Percentiles rank a stretch among this genome's conserved stretches.
These are phyloP conservation scores for Solea senegalensis DNA, from an alignment of 2,113 vertebrate species.

Conservation along the genomic window DNA sequence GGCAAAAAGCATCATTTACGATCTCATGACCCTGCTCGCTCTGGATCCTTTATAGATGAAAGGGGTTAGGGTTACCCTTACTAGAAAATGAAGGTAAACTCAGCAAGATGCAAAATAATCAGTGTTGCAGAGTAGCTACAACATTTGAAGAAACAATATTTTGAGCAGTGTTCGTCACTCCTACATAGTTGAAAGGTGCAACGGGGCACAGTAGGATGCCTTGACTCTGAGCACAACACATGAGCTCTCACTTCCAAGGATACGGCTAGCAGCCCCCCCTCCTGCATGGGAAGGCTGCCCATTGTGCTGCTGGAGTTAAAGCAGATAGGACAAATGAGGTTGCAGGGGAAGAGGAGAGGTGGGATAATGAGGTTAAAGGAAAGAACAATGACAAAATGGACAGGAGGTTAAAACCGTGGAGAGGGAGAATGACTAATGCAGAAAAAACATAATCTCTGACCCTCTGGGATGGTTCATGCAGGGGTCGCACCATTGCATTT, in stretches of 20 bases:
- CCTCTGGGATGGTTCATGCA: conserved; percentile 45
- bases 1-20: not conserved
- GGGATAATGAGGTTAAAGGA: conserved; percentile 44
- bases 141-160: not conserved
- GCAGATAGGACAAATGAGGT: conserved; percentile 42
- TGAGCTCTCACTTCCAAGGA: conserved; percentile 46
- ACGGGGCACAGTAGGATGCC: conserved; percentile 25
- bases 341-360: conserved; percentile 3
- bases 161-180: not conserved
- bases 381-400: conserved; percentile 37
- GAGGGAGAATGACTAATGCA: conserved; percentile 27
- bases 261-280: conserved; percentile 32
- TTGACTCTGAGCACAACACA: conserved; percentile 54
- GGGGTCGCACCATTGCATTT: conserved; percentile 32
- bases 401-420: not conserved
- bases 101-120: not conserved
- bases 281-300: conserved; percentile 38
- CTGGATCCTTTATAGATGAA: not conserved
- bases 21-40: not conserved
- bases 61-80: not conserved
- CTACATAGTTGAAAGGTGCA: conserved; percentile 19
- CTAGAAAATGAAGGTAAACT: not conserved
- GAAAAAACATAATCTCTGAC: conserved; percentile 27
- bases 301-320: conserved; percentile 62
- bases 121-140: not conserved